These are phyloP conservation scores for Aleiodes leptofemur DNA, from an alignment of 2,888 invertebrate genomes.

Conservation along the genomic window DNA sequence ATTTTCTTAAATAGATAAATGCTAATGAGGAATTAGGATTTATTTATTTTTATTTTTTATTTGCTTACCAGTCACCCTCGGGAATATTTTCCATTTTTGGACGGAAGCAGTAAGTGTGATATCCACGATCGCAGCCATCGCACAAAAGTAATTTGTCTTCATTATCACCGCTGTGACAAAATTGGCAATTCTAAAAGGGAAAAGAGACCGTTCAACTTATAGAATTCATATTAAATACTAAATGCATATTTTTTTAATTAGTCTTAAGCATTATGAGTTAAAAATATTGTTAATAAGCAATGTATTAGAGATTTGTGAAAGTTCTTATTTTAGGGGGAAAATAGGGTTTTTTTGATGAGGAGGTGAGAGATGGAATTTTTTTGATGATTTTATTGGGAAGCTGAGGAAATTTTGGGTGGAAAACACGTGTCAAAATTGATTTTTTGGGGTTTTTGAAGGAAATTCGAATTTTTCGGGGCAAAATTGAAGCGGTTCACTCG, in stretches of 20 bases:
- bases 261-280: too few species aligned
- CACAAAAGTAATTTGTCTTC: slow-evolving; percentile 96
- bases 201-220: slow-evolving; percentile 25
- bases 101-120: slow-evolving; percentile 99
- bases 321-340: not conserved
- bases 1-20: too few species aligned
- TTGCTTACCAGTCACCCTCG: slow-evolving; percentile 94
- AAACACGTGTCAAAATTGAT: too few species aligned
- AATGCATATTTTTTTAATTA: not conserved
- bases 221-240: slow-evolving; percentile 1
- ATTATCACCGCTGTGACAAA: slow-evolving; percentile 96
- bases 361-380: too few species aligned
- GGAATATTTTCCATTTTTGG: slow-evolving; percentile 97
- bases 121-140: slow-evolving; percentile 98
- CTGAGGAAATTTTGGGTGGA: too few species aligned
- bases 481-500: too few species aligned
- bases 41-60: not conserved
- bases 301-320: not conserved
- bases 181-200: slow-evolving; percentile 92
- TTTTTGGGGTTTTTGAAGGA: too few species aligned
- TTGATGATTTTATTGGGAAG: too few species aligned
- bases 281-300: too few species aligned
- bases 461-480: too few species aligned
- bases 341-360: too few species aligned
- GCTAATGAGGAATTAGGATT: not conserved